These are phyloP conservation scores for Drosophila nikananu DNA, from an alignment of 1,140 invertebrate species.

Conservation along the genomic window DNA sequence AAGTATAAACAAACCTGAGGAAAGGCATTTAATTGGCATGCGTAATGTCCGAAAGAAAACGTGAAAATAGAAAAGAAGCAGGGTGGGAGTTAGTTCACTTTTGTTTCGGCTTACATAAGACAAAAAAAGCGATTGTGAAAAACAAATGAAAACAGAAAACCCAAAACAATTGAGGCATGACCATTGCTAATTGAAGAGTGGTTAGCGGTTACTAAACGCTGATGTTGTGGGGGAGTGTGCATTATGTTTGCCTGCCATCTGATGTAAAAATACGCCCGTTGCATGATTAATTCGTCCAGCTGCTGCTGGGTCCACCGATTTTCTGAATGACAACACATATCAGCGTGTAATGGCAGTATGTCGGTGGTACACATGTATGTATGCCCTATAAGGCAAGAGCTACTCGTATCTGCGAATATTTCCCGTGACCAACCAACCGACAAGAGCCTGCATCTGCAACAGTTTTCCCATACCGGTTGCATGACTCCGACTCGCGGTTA, in stretches of 20 bases:
- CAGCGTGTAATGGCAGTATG: slow-evolving; percentile 44
- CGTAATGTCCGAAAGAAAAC: slow-evolving; percentile 43
- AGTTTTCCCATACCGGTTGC: slow-evolving; percentile 55
- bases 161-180: slow-evolving; percentile 67
- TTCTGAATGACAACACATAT: slow-evolving; percentile 40
- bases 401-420: slow-evolving; percentile 26
- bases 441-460: slow-evolving; percentile 57
- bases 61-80: slow-evolving; percentile 11
- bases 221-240: slow-evolving; percentile 1
- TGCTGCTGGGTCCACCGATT: slow-evolving; percentile 32
- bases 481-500: slow-evolving; percentile 39
- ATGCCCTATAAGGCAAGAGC: slow-evolving; percentile 41
- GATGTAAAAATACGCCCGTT: slow-evolving; percentile 59
- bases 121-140: slow-evolving; percentile 54
- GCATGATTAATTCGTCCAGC: slow-evolving; percentile 51
- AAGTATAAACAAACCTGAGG: slow-evolving; percentile 33
- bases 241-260: slow-evolving; percentile 6
- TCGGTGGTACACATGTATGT: slow-evolving; percentile 40
- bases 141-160: slow-evolving; percentile 53
- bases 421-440: slow-evolving; percentile 47
- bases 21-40: slow-evolving; percentile 58
- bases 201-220: slow-evolving; percentile 20
- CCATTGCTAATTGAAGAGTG: slow-evolving; percentile 64
- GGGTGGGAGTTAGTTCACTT: slow-evolving; percentile 32
- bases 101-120: slow-evolving; percentile 52